Base-by-base conservation (phyloP, 2,797 vertebrate species). In the Myiotriccus ornatus region DNA sequence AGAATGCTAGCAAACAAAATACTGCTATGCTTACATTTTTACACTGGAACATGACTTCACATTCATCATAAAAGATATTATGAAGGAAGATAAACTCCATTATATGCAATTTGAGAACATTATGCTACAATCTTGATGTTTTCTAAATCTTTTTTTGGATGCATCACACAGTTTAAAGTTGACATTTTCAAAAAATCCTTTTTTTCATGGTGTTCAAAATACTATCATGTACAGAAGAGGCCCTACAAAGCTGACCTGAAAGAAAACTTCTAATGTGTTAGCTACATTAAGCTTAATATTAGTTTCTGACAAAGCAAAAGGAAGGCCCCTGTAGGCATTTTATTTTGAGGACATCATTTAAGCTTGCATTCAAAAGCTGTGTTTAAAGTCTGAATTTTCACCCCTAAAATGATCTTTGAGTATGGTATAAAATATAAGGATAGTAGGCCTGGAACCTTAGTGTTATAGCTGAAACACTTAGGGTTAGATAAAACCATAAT, bases 101-200 rank as follows among this genome's bases (percentile, higher is more conserved):
- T 47, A 53, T 52, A 35, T 86, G 44, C 63, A 74, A 71, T 84
- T 96, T 90, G 78, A 92, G 53, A 92, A 92, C 39, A 92, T 89
- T 84, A 55, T 83, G 32, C 8, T 71, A 46, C 57, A 65, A 96
- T 90, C 67, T 94, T 91, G 35, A 84, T 92, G n/a, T 82, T 64
- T 77, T 85, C 35, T 84, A 57, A 74, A 89, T 46, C 34, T 73
- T 88, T 81, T 81, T 68, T 53, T 82, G 32, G 62, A 65, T 89
- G 59, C 5, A 63, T 55, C 82, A 12, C 25, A 35, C 30, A 70
- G 25, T 17, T 78, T 81, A 39, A 80, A 81, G 65, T n/a, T 50
- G 39, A 70, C 65, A 62, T 62, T 95, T 82, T 57, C 6, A 70
- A 87, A 85, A 91, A 82, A 23, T 24, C 8, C 6, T 55, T 84